A percentile compares a stretch with the other conserved stretches of the same genome.
Conservation (phyloP, 2,797 vertebrate genomes). For the Crenuchus spilurus region DNA sequence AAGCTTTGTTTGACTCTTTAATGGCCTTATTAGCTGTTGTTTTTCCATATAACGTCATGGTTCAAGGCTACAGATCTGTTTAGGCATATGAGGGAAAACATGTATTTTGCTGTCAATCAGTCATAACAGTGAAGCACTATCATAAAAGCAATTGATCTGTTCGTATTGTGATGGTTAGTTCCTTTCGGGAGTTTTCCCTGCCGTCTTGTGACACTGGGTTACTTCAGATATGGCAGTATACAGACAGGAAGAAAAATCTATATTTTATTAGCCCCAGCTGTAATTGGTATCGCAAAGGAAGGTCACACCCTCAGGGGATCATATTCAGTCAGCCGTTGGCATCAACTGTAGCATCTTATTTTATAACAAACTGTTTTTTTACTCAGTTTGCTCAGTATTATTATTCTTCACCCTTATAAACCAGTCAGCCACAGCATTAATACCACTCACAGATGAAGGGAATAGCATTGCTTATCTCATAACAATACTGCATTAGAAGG, state of each 20-base stretch:
- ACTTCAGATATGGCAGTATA: constrained; percentile 69
- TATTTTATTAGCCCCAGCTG: constrained; percentile 78
- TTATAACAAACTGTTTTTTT: background rate
- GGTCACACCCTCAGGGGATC: constrained; percentile 54
- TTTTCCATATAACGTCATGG: background rate
- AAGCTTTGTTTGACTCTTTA: background rate
- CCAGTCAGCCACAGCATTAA: too few relatives aligned
- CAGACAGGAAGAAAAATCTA: constrained; percentile 75
- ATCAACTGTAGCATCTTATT: constrained; percentile 19
- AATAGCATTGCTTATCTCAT: too few relatives aligned
- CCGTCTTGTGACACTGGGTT: constrained; percentile 49
- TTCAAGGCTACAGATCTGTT: background rate
- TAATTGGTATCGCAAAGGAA: constrained; percentile 73
- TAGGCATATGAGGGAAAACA: background rate
- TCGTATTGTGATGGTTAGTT: constrained; percentile 42
- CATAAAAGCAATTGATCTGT: constrained; percentile 42
- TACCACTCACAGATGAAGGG: too few relatives aligned
- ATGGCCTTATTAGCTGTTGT: background rate
- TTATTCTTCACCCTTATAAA: background rate
- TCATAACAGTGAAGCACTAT: constrained; percentile 13
- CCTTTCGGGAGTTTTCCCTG: constrained; percentile 56
- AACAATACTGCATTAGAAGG: too few relatives aligned
- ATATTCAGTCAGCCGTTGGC: constrained; percentile 10
- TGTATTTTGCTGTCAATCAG: background rate
- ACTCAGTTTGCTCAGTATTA: background rate